Percentiles rank a stretch among this genome's conserved stretches.
Evolutionary conservation across 1,140 invertebrate species (phyloP).

Genomic region (Drosophila santomea): DNA sequence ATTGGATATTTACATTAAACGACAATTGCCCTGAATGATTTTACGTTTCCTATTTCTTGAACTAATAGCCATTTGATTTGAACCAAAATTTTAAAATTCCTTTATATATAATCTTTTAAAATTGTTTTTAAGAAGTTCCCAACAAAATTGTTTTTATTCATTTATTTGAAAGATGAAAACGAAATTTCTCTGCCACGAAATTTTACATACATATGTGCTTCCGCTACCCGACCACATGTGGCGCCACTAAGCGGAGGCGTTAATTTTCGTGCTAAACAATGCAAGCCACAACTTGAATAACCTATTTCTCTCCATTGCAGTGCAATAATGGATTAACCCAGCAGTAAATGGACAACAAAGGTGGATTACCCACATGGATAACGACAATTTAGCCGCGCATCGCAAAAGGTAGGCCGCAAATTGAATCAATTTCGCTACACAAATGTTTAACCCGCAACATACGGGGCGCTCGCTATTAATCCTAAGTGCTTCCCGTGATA

Average conservation of each 20-base stretch:
- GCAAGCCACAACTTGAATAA: not conserved
- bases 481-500: conserved; percentile 83
- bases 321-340: conserved; percentile 53
- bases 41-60: no score
- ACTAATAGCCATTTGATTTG: no score
- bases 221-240: conserved; percentile 4
- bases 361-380: conserved; percentile 55
- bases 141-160: no score
- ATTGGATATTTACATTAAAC: no score
- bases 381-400: conserved; percentile 23
- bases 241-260: conserved; percentile 1
- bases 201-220: conserved; percentile 20
- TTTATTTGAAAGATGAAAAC: not conserved
- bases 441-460: conserved; percentile 49
- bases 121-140: no score
- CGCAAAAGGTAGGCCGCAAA: conserved; percentile 56
- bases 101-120: no score
- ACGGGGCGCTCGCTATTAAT: conserved; percentile 65
- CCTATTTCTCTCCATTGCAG: conserved; percentile 2
- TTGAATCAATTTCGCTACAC: conserved; percentile 36
- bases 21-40: no score
- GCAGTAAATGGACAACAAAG: conserved; percentile 39
- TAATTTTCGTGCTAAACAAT: conserved; percentile 7
- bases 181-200: conserved; percentile 3
- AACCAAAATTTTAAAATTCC: no score